Evolutionary conservation across 2,888 invertebrate species (phyloP), one percentile per base, ranked within the genome.

Genomic region (Nemapogon koenigi): DNA sequence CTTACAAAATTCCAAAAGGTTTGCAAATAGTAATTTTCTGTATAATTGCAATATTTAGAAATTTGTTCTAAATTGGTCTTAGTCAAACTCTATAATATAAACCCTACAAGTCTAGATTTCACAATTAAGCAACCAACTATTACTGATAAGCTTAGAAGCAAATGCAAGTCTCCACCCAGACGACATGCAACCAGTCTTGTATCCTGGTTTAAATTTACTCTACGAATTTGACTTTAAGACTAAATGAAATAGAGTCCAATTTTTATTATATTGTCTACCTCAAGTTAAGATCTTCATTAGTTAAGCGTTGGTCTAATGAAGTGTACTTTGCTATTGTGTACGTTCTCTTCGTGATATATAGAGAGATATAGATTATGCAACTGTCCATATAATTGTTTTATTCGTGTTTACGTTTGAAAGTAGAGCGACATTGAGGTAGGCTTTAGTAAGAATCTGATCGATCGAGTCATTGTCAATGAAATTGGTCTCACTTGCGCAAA

Each of bases 391-490:
- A 64, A 64, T 67, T 62, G 60, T 56, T 55, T 52, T 37, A 37
- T 37, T 37, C 33, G 33, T 33, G 33, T 28, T 19, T 59, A 59
- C 42, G 56, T 62, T 65, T 62, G 71, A 76, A 78, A 78, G 76
- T 76, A 57, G 76, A 71, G 60, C 75, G 67, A 58, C 75, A 73
- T 75, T 76, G 75, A 75, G 55, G 57, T 62, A 62, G 65, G 63
- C 65, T 68, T 62, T 72, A 72, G 71, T 64, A 71, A 72, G 56
- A 55, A 59, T 35, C 29, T 28, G 39, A 35, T 39, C 28, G 39
- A 39, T 39, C 35, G 68, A 71, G 68, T 63, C 72, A 69, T 65
- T 72, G 75, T 66, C 72, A 73, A 67, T 65, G 63, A 66, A 73
- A n/a, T 75, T 71, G 63, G 68, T 64, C 59, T 59, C 66, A 65